These are phyloP conservation scores for zebrafish (Danio rerio) DNA, from an alignment of 2,113 vertebrate genomes.

Conservation along the genomic window DNA sequence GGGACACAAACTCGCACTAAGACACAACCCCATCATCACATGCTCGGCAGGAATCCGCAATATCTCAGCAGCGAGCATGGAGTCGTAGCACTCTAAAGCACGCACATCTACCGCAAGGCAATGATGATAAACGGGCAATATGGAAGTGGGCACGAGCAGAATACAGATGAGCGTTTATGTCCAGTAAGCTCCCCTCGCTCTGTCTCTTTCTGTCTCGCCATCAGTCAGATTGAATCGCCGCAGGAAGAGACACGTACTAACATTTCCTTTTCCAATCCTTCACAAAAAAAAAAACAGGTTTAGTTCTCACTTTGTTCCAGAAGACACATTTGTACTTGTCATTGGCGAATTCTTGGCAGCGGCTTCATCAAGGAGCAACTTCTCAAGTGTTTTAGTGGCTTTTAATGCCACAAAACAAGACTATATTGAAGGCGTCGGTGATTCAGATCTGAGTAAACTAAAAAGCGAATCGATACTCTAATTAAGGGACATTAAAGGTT, in stretches of 20 bases:
- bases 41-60: slow-evolving; percentile 32
- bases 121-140: slow-evolving; percentile 25
- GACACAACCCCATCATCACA: slow-evolving; percentile 30
- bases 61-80: background rate
- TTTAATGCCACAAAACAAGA: slow-evolving; percentile 17
- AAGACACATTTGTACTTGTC: slow-evolving; percentile 17
- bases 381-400: slow-evolving; percentile 5
- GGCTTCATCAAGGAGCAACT: background rate
- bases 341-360: no score
- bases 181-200: background rate
- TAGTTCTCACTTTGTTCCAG: background rate
- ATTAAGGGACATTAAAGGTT: slow-evolving; percentile 35
- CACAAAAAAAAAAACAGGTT: background rate
- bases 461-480: slow-evolving; percentile 18
- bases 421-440: background rate
- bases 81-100: slow-evolving; percentile 3
- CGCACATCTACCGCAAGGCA: slow-evolving; percentile 1
- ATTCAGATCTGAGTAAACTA: slow-evolving; percentile 12
- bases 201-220: background rate
- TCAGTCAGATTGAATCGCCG: background rate
- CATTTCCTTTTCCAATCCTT: background rate
- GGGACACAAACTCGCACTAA: background rate
- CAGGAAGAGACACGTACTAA: background rate
- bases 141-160: slow-evolving; percentile 17
- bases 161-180: slow-evolving; percentile 32